Evolutionary conservation across 1,140 invertebrate genomes (phyloP), one percentile per base, ranked within the genome.

Genomic region (Hylyphantes graminicola): DNA sequence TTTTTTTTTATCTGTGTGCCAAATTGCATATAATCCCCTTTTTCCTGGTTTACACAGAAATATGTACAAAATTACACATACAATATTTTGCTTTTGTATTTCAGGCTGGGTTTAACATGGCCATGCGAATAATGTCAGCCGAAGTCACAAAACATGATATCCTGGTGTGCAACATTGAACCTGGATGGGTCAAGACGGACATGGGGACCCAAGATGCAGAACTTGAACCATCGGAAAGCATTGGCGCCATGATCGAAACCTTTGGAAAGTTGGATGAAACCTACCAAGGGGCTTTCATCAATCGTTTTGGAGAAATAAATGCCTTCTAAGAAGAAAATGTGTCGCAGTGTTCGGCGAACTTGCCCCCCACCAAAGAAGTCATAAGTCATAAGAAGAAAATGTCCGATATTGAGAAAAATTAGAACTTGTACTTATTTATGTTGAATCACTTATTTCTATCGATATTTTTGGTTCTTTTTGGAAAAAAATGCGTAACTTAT

Each of bases 291-390:
- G n/a, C n/a, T 4, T 79, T 79, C 15, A 21, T 95, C 89, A 92
- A 94, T 97, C 13, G 74, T 63, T 17, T 50, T 48, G 74, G 74
- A 64, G n/a, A 64, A 13, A 12, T 4, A 11, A 7, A 15, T 50
- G 5, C 57, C 5, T 74, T 35, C 48, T 74, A 9, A 74, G 35
- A 15, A 59, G 35, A 35, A 35, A 35, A 35, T 35, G 35, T 35
- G n/a, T n/a, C n/a, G n/a, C n/a, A n/a, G n/a, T n/a, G n/a, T n/a
- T n/a, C n/a, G n/a, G n/a, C n/a, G n/a, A n/a, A n/a, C n/a, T n/a
- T n/a, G n/a, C n/a, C n/a, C n/a, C n/a, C n/a, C n/a, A n/a, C n/a
- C n/a, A n/a, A n/a, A n/a, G n/a, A n/a, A n/a, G n/a, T n/a, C n/a
- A n/a, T n/a, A n/a, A n/a, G n/a, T n/a, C n/a, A n/a, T 74, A 9